Evolutionary conservation across 2,888 invertebrate genomes (phyloP).

Genomic region (Diabrotica balteata): DNA sequence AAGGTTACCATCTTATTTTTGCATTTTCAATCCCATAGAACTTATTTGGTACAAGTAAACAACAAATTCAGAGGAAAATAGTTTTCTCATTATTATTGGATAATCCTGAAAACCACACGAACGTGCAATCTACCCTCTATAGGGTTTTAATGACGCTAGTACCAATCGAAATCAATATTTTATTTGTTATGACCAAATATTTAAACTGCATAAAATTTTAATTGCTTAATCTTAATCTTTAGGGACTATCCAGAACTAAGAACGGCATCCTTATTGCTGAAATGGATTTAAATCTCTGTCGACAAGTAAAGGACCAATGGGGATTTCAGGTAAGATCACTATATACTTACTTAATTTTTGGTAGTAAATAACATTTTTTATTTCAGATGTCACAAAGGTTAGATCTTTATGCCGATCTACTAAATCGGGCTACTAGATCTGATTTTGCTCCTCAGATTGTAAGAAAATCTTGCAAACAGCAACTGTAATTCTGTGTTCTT

Average conservation of each 20-base stretch:
- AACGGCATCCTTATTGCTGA: slow-evolving; percentile 84
- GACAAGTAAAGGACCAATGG: slow-evolving; percentile 93
- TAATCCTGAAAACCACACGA: no score
- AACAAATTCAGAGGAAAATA: no score
- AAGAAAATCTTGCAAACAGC: slow-evolving; percentile 52
- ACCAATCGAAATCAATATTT: no score
- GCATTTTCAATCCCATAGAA: no score
- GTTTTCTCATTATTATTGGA: no score
- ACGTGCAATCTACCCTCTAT: no score
- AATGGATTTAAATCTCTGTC: slow-evolving; percentile 90
- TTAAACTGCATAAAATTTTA: no score
- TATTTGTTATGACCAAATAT: no score
- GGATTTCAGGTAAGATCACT: slow-evolving; percentile 75
- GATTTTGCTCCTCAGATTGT: slow-evolving; percentile 84
- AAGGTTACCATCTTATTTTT: no score
- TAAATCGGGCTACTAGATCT: slow-evolving; percentile 73
- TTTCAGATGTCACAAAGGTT: slow-evolving; percentile 87
- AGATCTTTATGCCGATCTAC: slow-evolving; percentile 81
- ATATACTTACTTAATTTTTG: no score
- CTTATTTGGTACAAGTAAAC: no score
- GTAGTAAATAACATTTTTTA: neutral
- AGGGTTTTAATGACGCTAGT: no score
- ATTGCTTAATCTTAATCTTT: slow-evolving; percentile 4
- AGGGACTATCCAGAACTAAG: slow-evolving; percentile 41
- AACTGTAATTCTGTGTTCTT: slow-evolving; percentile 2